Evolutionary conservation across 37 sponge, comb jelly and placozoan species (phyloP).

Genomic region (Eunapius fragilis): DNA sequence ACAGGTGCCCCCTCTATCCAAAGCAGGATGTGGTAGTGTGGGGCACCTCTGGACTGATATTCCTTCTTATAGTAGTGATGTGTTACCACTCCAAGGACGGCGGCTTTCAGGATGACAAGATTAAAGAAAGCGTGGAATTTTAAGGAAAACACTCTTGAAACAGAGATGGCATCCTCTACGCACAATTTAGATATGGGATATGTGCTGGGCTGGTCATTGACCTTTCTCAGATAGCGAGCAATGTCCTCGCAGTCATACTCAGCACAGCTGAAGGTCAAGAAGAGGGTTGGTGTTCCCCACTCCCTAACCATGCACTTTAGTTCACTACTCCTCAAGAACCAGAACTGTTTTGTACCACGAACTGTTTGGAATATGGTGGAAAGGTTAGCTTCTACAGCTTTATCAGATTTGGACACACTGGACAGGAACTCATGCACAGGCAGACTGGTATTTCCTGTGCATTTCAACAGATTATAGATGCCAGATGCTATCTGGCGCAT

Average conservation of each 20-base stretch:
- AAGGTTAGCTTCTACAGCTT: slow-evolving; percentile 37
- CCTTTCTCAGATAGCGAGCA: slow-evolving; percentile 26
- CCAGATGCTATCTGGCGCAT: slow-evolving; percentile 22
- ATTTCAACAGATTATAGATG: slow-evolving; percentile 36
- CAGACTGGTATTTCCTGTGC: slow-evolving; percentile 10
- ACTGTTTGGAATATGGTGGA: slow-evolving; percentile 36
- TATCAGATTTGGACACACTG: slow-evolving; percentile 1
- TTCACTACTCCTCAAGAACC: slow-evolving; percentile 28
- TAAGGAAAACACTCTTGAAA: slow-evolving; percentile 27
- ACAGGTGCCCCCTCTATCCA: too few species aligned
- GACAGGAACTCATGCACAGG: slow-evolving; percentile 12
- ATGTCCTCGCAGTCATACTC: slow-evolving; percentile 61
- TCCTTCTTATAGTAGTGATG: too few species aligned
- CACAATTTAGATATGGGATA: slow-evolving; percentile 51
- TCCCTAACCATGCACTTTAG: slow-evolving; percentile 44
- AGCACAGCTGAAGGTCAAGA: slow-evolving; percentile 51
- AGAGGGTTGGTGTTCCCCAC: slow-evolving; percentile 54
- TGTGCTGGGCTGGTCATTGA: slow-evolving; percentile 15
- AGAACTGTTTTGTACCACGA: slow-evolving; percentile 27
- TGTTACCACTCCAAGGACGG: too few species aligned
- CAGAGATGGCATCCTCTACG: slow-evolving; percentile 48
- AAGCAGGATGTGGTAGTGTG: too few species aligned
- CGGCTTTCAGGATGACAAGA: slow-evolving; percentile 16
- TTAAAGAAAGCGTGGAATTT: slow-evolving; percentile 43
- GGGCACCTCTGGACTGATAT: too few species aligned